A percentile compares a stretch with the other conserved stretches of the same genome.
These are phyloP conservation scores for Brachionus koreanus DNA, from an alignment of 1,140 invertebrate genomes.

Conservation along the genomic window DNA sequence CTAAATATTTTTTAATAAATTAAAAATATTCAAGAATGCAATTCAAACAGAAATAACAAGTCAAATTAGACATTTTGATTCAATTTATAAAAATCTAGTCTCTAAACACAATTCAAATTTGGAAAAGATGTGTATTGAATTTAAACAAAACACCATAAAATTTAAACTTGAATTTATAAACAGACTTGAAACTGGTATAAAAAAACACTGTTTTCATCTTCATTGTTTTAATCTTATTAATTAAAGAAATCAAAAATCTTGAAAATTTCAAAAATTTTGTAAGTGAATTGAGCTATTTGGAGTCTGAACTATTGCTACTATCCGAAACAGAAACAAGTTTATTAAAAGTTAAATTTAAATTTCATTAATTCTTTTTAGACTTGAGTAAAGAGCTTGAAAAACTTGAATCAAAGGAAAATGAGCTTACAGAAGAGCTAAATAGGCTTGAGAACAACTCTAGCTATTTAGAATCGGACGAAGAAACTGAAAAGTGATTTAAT, in stretches of 20 bases:
- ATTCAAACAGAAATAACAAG: background rate
- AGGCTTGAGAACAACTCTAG: background rate
- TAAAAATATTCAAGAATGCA: background rate
- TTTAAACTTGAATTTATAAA: background rate
- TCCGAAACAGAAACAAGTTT: background rate
- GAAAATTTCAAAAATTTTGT: background rate
- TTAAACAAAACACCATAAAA: background rate
- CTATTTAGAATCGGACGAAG: background rate
- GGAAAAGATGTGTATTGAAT: background rate
- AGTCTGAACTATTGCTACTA: background rate
- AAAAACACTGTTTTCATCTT: background rate
- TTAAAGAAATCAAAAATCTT: background rate
- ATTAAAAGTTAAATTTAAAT: background rate
- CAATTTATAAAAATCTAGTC: background rate
- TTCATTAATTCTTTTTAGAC: background rate
- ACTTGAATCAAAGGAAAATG: background rate
- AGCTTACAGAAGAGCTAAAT: background rate
- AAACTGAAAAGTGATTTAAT: background rate
- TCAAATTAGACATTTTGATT: background rate
- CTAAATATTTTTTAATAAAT: background rate
- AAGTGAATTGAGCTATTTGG: background rate
- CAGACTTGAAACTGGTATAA: background rate
- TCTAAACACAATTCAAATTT: background rate
- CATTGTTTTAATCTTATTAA: background rate
- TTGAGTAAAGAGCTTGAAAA: background rate